Evolutionary conservation across 2,888 invertebrate genomes (phyloP), one percentile per base, ranked within the genome.

Genomic region (Leptinotarsa peninsularis): DNA sequence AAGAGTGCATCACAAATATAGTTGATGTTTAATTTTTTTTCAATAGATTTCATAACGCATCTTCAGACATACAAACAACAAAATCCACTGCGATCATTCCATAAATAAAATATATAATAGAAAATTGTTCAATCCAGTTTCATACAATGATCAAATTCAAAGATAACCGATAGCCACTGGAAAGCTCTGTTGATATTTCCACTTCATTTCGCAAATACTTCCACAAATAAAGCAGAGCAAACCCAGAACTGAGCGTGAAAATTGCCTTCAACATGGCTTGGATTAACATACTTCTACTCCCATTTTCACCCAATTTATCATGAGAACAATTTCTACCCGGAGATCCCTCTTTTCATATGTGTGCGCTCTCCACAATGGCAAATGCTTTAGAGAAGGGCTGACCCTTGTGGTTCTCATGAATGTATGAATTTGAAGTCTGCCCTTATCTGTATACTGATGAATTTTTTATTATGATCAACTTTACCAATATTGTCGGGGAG

Each of bases 271-370:
- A 14, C 58, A 23, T 18, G 58, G 23, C 23, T 58, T 7, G 58
- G 23, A 58, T 58, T 58, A 58, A 27, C 58, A 58, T 23, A 58
- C 21, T 23, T 58, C 58, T 5, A 23, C 58, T 23, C 58, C 58
- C 58, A 58, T 58, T 58, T 58, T 27, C 58, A 58, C 58, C 58
- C 58, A 58, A 58, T 58, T 58, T 21, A 58, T 58, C 58, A 58
- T 58, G 58, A 58, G 58, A 58, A 58, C 23, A 58, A 58, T 58
- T 58, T 23, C 15, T 23, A 58, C 23, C 17, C 58, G 23, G 23
- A 13, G 58, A 58, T 7, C 23, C 15, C 58, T 23, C 23, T 58
- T 58, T 23, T 58, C 17, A 56, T 18, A 23, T 58, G 58, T 58
- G 58, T 14, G 58, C 58, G 23, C 58, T 58, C 21, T 58, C 4